These are phyloP conservation scores for Chrysodeixis includens DNA, from an alignment of 2,888 invertebrate genomes.

Conservation along the genomic window DNA sequence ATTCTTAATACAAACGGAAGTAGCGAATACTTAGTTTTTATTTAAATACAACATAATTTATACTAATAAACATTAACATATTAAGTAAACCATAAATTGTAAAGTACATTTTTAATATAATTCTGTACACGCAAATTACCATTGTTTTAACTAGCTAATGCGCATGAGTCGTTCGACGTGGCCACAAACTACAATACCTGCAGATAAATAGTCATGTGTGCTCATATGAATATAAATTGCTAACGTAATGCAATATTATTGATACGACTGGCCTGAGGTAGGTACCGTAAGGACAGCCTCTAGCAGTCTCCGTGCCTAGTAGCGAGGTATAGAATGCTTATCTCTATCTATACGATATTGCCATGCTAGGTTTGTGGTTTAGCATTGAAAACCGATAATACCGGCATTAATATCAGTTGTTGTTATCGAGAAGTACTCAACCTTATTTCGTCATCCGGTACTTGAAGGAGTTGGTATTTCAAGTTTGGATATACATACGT, in stretches of 20 bases:
- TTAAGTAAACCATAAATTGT: not conserved
- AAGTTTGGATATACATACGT: constrained; percentile 14
- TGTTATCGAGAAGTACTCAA: constrained; percentile 45
- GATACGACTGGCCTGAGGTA: constrained; percentile 65
- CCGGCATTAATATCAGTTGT: constrained; percentile 43
- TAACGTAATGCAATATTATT: constrained; percentile 54
- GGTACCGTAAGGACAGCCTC: constrained; percentile 79
- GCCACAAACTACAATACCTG: constrained; percentile 31
- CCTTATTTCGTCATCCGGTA: constrained; percentile 45
- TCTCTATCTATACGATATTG: constrained; percentile 53
- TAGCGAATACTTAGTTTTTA: not conserved
- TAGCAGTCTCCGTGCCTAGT: constrained; percentile 57
- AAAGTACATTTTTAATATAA: not conserved
- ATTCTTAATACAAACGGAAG: not conserved
- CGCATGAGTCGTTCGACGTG: constrained; percentile 21
- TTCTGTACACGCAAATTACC: constrained; percentile 31
- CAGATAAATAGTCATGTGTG: constrained; percentile 15
- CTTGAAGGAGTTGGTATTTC: constrained; percentile 33
- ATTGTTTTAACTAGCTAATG: constrained; percentile 28
- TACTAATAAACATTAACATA: not conserved
- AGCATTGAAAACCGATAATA: constrained; percentile 66
- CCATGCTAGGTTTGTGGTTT: constrained; percentile 66
- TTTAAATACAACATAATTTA: not conserved
- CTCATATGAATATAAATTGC: constrained; percentile 55
- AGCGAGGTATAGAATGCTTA: constrained; percentile 42